Percentiles rank a stretch among this genome's conserved stretches.
phyloP scores from a whole-genome alignment of 2,113 vertebrate species.

The Erythrocercus mccallii region DNA sequence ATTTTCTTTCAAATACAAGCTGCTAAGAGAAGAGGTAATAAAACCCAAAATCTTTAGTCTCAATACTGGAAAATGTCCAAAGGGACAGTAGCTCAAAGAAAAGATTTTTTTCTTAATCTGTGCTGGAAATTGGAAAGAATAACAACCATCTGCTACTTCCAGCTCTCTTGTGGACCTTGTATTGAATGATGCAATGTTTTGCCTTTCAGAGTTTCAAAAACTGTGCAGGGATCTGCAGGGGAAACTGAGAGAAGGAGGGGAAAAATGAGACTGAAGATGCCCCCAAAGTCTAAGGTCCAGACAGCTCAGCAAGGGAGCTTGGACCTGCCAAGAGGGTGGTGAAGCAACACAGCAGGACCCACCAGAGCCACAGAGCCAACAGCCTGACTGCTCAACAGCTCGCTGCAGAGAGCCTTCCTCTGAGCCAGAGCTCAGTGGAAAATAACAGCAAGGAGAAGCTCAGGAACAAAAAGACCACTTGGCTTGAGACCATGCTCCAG shows the following conservation, averaged over 20 bases:
- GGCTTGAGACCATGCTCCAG: not conserved
- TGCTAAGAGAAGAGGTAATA: not conserved
- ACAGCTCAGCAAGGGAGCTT: not conserved
- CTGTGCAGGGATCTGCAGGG: not conserved
- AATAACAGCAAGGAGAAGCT: not conserved
- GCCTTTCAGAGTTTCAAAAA: not conserved
- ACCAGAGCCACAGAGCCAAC: not conserved
- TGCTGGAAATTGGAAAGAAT: not conserved
- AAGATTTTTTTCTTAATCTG: not conserved
- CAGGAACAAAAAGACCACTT: not conserved
- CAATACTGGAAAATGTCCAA: not conserved
- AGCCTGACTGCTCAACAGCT: not conserved
- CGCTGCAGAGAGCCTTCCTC: not conserved
- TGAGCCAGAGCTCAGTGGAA: not conserved
- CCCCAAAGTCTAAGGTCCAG: not conserved
- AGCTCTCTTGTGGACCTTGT: not conserved
- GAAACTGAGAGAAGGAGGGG: not conserved
- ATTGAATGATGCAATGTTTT: not conserved
- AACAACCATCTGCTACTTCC: constrained; percentile 3
- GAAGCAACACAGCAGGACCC: not conserved
- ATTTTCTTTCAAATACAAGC: not conserved
- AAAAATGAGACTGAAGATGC: not conserved
- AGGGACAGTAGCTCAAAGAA: not conserved
- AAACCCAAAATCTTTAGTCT: not conserved
- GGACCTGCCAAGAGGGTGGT: not conserved